These are phyloP conservation scores for Eleutherodactylus coqui DNA, from an alignment of 2,797 vertebrate species.

Conservation along the genomic window DNA sequence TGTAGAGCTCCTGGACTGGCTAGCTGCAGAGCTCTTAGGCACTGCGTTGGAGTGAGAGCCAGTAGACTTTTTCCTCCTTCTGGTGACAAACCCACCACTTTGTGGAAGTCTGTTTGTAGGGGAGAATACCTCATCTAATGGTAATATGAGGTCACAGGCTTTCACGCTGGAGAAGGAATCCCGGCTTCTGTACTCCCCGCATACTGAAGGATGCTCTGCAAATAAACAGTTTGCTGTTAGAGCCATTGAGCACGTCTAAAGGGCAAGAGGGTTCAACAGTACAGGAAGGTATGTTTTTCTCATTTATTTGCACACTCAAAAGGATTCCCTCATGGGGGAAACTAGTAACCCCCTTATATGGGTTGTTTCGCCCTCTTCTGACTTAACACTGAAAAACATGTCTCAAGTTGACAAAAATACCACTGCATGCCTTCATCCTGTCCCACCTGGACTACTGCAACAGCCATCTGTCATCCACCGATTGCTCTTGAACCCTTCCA, in stretches of 20 bases:
- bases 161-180: neutral
- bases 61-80: slow-evolving; percentile 66
- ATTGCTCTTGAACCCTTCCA: too few relatives aligned
- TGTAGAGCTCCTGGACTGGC: neutral
- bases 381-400: too few relatives aligned
- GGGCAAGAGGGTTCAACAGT: too few relatives aligned
- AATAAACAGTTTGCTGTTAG: neutral
- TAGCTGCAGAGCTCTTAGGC: slow-evolving; percentile 48
- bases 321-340: too few relatives aligned
- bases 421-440: too few relatives aligned
- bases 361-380: too few relatives aligned
- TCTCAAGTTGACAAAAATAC: too few relatives aligned
- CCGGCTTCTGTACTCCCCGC: slow-evolving; percentile 19
- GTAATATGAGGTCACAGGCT: neutral
- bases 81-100: slow-evolving; percentile 63
- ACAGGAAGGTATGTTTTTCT: neutral
- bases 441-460: too few relatives aligned
- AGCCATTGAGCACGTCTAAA: too few relatives aligned
- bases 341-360: too few relatives aligned
- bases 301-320: too few relatives aligned
- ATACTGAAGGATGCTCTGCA: slow-evolving; percentile 24
- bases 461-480: too few relatives aligned
- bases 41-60: slow-evolving; percentile 62
- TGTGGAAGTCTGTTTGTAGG: slow-evolving; percentile 43
- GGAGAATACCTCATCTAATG: slow-evolving; percentile 48